These are phyloP conservation scores for Aradophagus sp. DNA, from an alignment of 1,140 invertebrate species.

Conservation along the genomic window DNA sequence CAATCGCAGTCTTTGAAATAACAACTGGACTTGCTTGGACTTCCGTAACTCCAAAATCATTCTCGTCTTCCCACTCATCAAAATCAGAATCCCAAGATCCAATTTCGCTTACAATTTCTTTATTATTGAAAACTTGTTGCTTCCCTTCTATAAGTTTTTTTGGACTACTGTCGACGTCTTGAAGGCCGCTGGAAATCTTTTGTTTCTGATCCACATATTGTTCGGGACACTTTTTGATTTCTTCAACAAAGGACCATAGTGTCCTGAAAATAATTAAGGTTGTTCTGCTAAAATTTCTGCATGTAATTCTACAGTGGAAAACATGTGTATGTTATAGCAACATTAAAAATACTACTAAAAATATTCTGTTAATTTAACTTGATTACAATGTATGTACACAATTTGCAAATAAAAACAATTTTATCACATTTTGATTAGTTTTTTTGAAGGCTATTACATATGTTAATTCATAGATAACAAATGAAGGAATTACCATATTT, in stretches of 20 bases:
- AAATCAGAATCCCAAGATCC: conserved; percentile 70
- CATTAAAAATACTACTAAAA: no score
- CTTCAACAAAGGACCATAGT: conserved; percentile 66
- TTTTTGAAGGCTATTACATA: no score
- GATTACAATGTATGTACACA: no score
- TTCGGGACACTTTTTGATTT: conserved; percentile 63
- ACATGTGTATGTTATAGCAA: no score
- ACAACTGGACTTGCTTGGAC: conserved; percentile 2
- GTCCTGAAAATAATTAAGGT: conserved; percentile 51
- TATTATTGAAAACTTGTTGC: conserved; percentile 3
- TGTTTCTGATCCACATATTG: conserved; percentile 57
- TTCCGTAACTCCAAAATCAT: conserved; percentile 14
- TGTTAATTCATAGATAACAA: no score
- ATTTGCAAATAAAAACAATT: no score
- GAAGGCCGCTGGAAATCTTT: neutral
- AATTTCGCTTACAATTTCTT: conserved; percentile 61
- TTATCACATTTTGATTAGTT: no score
- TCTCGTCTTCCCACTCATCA: conserved; percentile 25
- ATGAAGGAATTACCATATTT: conserved; percentile 65
- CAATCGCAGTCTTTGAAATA: conserved; percentile 6
- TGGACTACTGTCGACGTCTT: no score
- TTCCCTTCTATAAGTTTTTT: no score
- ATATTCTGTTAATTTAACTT: no score
- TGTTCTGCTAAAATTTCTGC: neutral
- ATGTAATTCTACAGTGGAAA: no score